Evolutionary conservation across 2,888 invertebrate species (phyloP).

Genomic region (Rhingia campestris): DNA sequence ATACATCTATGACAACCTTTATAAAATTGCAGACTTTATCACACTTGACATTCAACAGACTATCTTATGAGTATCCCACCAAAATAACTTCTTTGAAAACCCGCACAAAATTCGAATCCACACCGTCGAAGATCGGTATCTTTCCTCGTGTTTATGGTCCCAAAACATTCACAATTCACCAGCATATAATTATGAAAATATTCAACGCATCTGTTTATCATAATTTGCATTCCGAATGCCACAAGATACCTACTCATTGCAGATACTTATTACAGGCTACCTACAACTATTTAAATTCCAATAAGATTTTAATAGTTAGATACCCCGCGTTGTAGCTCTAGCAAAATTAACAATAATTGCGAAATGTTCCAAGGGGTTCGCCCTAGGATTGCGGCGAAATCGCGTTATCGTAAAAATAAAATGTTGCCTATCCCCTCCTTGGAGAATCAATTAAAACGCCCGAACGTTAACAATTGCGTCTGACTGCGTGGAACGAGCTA

Average conservation of each 20-base stretch:
- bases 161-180: too few relatives aligned
- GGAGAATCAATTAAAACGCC: slow-evolving; percentile 63
- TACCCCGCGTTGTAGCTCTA: slow-evolving; percentile 4
- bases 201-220: slow-evolving; percentile 9
- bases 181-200: neutral
- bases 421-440: slow-evolving; percentile 27
- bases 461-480: slow-evolving; percentile 56
- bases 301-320: slow-evolving; percentile 33
- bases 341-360: slow-evolving; percentile 43
- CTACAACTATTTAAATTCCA: slow-evolving; percentile 15
- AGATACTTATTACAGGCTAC: slow-evolving; percentile 19
- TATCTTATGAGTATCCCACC: too few relatives aligned
- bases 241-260: neutral
- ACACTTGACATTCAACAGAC: too few relatives aligned
- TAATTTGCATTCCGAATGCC: slow-evolving; percentile 7
- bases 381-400: slow-evolving; percentile 6
- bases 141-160: too few relatives aligned
- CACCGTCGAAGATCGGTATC: too few relatives aligned
- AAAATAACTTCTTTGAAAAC: too few relatives aligned
- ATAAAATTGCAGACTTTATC: too few relatives aligned
- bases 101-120: too few relatives aligned
- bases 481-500: slow-evolving; percentile 41
- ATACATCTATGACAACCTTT: too few relatives aligned
- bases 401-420: slow-evolving; percentile 49
- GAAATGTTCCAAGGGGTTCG: slow-evolving; percentile 15